Evolutionary conservation across 2,113 vertebrate species (phyloP).

Genomic region (Anarhynchus alexandrinus): DNA sequence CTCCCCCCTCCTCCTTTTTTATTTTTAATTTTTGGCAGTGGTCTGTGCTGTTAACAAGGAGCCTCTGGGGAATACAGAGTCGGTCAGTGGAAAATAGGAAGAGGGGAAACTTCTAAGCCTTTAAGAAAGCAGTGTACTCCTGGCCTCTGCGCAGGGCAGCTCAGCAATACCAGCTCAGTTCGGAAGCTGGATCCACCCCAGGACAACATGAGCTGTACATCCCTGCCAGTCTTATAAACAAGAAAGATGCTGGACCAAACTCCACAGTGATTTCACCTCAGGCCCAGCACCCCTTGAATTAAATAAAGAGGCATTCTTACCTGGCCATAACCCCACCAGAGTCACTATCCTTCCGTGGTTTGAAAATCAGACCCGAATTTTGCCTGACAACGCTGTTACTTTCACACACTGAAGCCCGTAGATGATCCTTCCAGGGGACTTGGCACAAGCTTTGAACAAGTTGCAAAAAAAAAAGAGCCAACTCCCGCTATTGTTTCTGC

Average conservation of each 20-base stretch:
- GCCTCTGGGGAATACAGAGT: conserved; percentile 24
- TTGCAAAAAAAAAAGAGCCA: neutral
- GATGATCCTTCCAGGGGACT: neutral
- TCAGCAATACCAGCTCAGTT: neutral
- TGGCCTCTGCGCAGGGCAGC: conserved; percentile 33
- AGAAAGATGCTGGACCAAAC: neutral
- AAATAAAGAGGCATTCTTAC: neutral
- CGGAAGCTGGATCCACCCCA: neutral
- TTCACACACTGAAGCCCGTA: neutral
- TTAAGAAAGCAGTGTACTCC: neutral
- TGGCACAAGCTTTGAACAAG: neutral
- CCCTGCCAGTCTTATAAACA: neutral
- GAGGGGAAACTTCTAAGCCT: conserved; percentile 10
- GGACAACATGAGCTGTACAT: fast-evolving
- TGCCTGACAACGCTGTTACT: neutral
- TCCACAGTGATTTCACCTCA: neutral
- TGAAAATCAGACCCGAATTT: neutral
- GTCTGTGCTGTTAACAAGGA: conserved; percentile 4
- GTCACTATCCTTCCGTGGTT: neutral
- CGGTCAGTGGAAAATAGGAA: conserved; percentile 36
- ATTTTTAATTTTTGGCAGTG: neutral
- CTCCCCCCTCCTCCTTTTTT: neutral
- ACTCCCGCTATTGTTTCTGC: neutral
- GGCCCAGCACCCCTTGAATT: neutral
- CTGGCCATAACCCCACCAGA: neutral